These are phyloP conservation scores for Gadopsis marmoratus DNA, from an alignment of 2,797 vertebrate species.

Conservation along the genomic window DNA sequence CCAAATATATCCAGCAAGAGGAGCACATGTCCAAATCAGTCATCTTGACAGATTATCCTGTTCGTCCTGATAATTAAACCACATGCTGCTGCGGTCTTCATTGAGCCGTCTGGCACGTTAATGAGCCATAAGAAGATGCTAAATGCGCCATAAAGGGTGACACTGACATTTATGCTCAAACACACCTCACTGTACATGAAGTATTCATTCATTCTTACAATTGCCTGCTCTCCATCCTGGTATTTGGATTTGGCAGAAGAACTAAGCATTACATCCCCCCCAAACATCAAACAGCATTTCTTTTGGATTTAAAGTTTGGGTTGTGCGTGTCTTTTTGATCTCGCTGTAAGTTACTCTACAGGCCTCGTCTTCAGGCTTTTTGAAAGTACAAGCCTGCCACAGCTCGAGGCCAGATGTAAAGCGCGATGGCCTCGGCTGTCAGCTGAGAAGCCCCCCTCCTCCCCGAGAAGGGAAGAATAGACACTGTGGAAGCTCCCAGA, in stretches of 20 bases:
- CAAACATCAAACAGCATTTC: constrained; percentile 41
- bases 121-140: constrained; percentile 71
- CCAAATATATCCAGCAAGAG: constrained; percentile 35
- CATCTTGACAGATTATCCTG: constrained; percentile 63
- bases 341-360: constrained; percentile 39
- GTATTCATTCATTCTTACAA: constrained; percentile 26
- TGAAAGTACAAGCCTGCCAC: constrained; percentile 61
- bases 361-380: constrained; percentile 38
- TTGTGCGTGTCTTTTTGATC: constrained; percentile 23
- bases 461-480: constrained; percentile 51
- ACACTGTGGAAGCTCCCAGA: constrained; percentile 51
- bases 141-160: constrained; percentile 69
- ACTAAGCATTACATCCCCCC: background rate
- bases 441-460: constrained; percentile 44
- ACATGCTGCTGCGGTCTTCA: constrained; percentile 56
- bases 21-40: constrained; percentile 60
- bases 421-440: constrained; percentile 71
- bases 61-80: constrained; percentile 64
- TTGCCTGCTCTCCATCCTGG: constrained; percentile 22
- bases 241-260: constrained; percentile 34
- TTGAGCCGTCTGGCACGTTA: constrained; percentile 61
- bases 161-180: constrained; percentile 59
- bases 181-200: constrained; percentile 38
- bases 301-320: constrained; percentile 37
- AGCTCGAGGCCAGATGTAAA: constrained; percentile 56